Conservation (phyloP, 2,113 vertebrate species). For the Kryptolebias marmoratus region DNA sequence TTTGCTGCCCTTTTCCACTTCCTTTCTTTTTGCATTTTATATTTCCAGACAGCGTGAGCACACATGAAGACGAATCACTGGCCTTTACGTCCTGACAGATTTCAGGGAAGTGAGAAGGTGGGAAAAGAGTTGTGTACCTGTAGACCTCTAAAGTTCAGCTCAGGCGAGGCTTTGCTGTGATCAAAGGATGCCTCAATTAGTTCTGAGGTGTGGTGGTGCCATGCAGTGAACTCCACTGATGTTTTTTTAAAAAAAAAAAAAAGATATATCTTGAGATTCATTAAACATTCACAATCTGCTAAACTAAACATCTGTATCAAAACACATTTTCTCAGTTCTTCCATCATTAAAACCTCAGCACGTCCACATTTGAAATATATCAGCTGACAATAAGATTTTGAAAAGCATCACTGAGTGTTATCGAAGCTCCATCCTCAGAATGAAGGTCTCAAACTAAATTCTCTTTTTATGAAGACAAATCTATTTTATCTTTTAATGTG, state of each 20-base stretch:
- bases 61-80: conserved; percentile 29
- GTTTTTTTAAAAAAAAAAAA: conserved; percentile 37
- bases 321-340: conserved; percentile 23
- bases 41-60: conserved; percentile 28
- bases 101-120: conserved; percentile 24
- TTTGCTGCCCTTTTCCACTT: conserved; percentile 30
- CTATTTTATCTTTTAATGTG: conserved; percentile 44
- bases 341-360: conserved; percentile 25
- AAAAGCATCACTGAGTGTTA: conserved; percentile 25
- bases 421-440: conserved; percentile 29
- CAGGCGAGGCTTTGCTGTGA: conserved; percentile 32
- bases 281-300: conserved; percentile 40
- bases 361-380: conserved; percentile 26
- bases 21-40: conserved; percentile 49
- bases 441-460: conserved; percentile 36
- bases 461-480: conserved; percentile 55
- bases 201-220: conserved; percentile 33
- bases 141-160: conserved; percentile 44
- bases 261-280: conserved; percentile 36
- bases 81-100: conserved; percentile 50
- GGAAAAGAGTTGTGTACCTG: conserved; percentile 27
- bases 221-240: conserved; percentile 31
- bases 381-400: conserved; percentile 21
- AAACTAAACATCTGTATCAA: conserved; percentile 45
- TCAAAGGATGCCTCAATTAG: conserved; percentile 60